Conservation (phyloP, 1,140 invertebrate species). For the Saccostrea glomerata region DNA sequence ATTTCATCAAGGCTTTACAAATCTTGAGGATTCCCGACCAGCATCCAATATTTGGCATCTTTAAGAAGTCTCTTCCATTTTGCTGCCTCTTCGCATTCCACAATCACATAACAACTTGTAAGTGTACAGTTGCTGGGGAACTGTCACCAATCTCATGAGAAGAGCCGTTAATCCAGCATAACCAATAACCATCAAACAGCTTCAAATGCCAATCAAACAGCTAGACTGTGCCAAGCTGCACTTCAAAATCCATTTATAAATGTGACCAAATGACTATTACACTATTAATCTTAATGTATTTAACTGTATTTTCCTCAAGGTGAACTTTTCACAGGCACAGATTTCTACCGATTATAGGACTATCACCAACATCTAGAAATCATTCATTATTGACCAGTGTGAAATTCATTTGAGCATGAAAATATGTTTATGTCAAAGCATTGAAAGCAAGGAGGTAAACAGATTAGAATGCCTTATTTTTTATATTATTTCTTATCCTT, state of each 20-base stretch:
- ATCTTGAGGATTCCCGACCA: slow-evolving; percentile 28
- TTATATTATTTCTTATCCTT: not conserved
- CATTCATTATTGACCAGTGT: not conserved
- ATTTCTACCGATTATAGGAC: not conserved
- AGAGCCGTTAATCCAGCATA: not conserved
- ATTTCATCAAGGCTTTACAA: slow-evolving; percentile 25
- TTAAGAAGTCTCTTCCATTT: slow-evolving; percentile 27
- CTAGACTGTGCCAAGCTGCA: not conserved
- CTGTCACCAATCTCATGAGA: slow-evolving; percentile 11
- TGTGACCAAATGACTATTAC: slow-evolving; percentile 23
- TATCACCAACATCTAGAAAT: not conserved
- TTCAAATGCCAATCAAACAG: slow-evolving; percentile 25
- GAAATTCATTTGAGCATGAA: slow-evolving; percentile 6
- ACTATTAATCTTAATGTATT: slow-evolving; percentile 39
- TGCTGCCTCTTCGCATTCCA: slow-evolving; percentile 12
- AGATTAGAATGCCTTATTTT: slow-evolving; percentile 4
- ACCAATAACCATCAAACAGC: slow-evolving; percentile 23
- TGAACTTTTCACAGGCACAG: slow-evolving; percentile 4
- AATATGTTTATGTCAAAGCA: not conserved
- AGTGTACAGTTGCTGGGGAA: slow-evolving; percentile 18
- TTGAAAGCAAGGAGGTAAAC: not conserved
- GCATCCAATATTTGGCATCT: slow-evolving; percentile 26
- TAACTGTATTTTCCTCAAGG: not conserved
- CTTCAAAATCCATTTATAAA: slow-evolving; percentile 25
- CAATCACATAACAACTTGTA: slow-evolving; percentile 32